Base-by-base conservation (phyloP, 2,888 invertebrate genomes). In the Chromoteleia sp. region DNA sequence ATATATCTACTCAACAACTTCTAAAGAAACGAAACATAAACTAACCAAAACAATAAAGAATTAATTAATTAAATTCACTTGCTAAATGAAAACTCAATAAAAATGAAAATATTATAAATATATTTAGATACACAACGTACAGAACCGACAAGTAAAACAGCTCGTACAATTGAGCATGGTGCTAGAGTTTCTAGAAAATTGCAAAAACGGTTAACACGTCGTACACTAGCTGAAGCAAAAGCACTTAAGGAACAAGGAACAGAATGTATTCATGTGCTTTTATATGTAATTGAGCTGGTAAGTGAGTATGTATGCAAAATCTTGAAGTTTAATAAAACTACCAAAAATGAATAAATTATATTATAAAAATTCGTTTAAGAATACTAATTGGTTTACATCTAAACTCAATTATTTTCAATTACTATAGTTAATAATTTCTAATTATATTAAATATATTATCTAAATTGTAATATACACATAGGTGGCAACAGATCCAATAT, bases 261-360 rank as follows among this genome's bases (percentile, higher is more conserved):
- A 30, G 95, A 95, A 90, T 95, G 95, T 14, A 95, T 97, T 43
- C 94, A 96, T 85, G 95, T 96, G 80, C 93, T 97, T 19, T 93
- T 95, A 48, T 96, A 96, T 89, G 95, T 96, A 7, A 95, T 95
- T 14, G 96, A 97, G 92, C 90, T 97, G 93, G 97, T 97, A 89
- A 93, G 93, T 84, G 58, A 30, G 25, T 25, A 15, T 14, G 3
- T 41, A 30, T 15, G 14, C 19, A 3, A 21, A 4, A 8, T 3
- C 29, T 25, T 25, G 8, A 33, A 8, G 1, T 5, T 33, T 33
- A 33, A 33, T 33, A 33, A 33, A 8, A 33, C 33, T 33, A 5
- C 2, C n/a, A 29, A 29, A 36, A 36, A 36, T 8, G n/a, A 36
- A 36, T 25, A 4, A 25, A 25, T 25, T 25, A 33, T 33, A 33